Base-by-base conservation (phyloP, 2,888 invertebrate genomes). In the Standfussiana lucernea region DNA sequence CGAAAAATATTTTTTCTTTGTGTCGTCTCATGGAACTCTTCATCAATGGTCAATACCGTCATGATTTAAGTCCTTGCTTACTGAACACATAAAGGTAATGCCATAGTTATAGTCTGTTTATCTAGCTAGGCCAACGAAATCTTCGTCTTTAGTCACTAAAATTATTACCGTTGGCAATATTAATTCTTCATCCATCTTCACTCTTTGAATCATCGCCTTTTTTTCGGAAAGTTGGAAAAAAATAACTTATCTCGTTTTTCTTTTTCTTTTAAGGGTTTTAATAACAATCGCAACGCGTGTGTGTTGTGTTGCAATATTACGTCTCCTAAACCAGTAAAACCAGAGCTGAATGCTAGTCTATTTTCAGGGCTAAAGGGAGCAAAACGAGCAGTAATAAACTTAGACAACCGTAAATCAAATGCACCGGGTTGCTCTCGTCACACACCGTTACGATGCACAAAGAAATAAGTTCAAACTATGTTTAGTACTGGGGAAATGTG, bases 401-500 rank as follows among this genome's bases (percentile, higher is more conserved):
- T 53, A 74, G 79, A 79, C 69, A 64, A 61, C 15, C 35, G 64
- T 84, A 86, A 86, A 83, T 84, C 86, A 84, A 79, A 84, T 68
- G 72, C 45, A 77, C 53, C n/a, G 71, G 53, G 37, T 66, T 56
- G 78, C 24, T 78, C 62, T 69, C 79, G 79, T 74, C 83, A 79
- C 71, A 68, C 61, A 47, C 42, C 42, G 62, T 69, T 59, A 70
- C 53, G 13, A 32, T 24, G 32, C 1, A 82, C 66, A 67, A 76
- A 61, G 56, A 62, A 71, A 69, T 42, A 47, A 72, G 42, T 82
- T 40, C 2, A 45, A 15, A 4, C 53, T 75, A 75, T 62, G 56
- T 85, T 81, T 77, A 84, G 71, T n/a, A 0, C 15, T n/a, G 0
- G n/a, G 40, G n/a, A 62, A 45, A 1, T 37, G 32, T 40, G 18